phyloP scores from a whole-genome alignment of 2,888 invertebrate genomes.

The Zaprionus lineosus region DNA sequence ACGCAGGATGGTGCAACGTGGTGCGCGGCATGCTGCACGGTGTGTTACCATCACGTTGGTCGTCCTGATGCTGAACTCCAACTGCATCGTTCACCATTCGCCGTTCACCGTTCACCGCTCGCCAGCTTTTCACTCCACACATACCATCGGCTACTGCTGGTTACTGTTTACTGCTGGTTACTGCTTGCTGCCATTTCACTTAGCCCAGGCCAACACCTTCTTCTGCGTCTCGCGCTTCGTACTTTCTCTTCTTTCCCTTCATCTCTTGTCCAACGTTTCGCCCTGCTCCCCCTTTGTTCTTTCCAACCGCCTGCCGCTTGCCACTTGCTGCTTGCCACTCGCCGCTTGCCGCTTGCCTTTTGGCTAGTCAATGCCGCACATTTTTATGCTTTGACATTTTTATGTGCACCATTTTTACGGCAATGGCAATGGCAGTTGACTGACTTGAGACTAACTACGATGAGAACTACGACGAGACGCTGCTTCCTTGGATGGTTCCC shows the following conservation, averaged over 20 bases:
- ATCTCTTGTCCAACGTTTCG: too few relatives aligned
- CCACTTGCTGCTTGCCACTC: too few relatives aligned
- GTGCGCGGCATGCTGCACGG: slow-evolving; percentile 11
- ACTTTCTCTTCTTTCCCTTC: too few relatives aligned
- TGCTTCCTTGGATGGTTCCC: slow-evolving; percentile 55
- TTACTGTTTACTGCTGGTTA: slow-evolving; percentile 1
- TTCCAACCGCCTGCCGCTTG: too few relatives aligned
- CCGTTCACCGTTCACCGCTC: too few relatives aligned
- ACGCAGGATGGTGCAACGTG: slow-evolving; percentile 14
- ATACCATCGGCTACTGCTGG: not conserved
- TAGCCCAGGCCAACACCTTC: slow-evolving; percentile 40
- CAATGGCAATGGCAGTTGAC: slow-evolving; percentile 73
- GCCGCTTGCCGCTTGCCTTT: too few relatives aligned
- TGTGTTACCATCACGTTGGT: too few relatives aligned
- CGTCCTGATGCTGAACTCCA: too few relatives aligned
- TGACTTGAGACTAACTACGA: slow-evolving; percentile 63
- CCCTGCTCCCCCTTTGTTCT: too few relatives aligned
- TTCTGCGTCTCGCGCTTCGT: too few relatives aligned
- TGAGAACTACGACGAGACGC: slow-evolving; percentile 29
- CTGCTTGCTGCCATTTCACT: slow-evolving; percentile 50
- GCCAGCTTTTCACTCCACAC: too few relatives aligned
- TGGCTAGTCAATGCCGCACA: slow-evolving; percentile 49
- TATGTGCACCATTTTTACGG: slow-evolving; percentile 69
- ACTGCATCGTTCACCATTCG: too few relatives aligned
- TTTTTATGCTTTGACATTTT: slow-evolving; percentile 67